These are phyloP conservation scores for Albula goreensis DNA, from an alignment of 2,113 vertebrate species.

Conservation along the genomic window DNA sequence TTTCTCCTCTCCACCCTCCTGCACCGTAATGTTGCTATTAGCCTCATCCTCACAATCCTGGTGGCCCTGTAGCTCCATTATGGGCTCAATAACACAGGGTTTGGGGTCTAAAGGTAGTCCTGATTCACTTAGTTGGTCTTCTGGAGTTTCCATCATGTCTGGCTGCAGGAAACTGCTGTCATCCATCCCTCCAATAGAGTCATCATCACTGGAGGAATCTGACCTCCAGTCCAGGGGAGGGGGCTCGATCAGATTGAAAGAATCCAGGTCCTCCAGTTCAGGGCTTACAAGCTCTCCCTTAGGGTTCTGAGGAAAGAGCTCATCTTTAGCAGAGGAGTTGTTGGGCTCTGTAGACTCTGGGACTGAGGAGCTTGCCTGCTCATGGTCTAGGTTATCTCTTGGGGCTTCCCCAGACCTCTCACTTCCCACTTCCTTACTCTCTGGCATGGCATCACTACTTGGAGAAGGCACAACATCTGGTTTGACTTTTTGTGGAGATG, in stretches of 20 bases:
- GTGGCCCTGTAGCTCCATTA: neutral
- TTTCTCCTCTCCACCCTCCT: conserved; percentile 30
- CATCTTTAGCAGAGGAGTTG: neutral
- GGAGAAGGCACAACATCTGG: neutral
- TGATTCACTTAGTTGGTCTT: conserved; percentile 20
- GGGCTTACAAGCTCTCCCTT: conserved; percentile 16
- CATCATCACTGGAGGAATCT: conserved; percentile 67
- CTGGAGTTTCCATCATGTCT: conserved; percentile 40
- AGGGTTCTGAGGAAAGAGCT: neutral
- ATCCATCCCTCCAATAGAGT: conserved; percentile 53
- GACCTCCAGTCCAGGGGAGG: conserved; percentile 76
- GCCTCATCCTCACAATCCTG: neutral
- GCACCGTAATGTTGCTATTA: neutral
- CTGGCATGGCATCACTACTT: neutral
- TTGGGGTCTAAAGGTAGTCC: neutral
- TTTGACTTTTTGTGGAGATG: neutral
- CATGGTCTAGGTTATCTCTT: conserved; percentile 20
- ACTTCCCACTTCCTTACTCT: neutral
- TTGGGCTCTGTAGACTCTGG: neutral
- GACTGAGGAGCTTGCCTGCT: neutral
- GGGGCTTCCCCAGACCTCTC: conserved; percentile 18
- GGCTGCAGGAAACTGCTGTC: conserved; percentile 43
- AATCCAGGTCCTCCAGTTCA: conserved; percentile 59
- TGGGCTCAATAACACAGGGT: neutral
- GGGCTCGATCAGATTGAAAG: conserved; percentile 63